These are phyloP conservation scores for Monopis laevigella DNA, from an alignment of 2,888 invertebrate species.

Conservation along the genomic window DNA sequence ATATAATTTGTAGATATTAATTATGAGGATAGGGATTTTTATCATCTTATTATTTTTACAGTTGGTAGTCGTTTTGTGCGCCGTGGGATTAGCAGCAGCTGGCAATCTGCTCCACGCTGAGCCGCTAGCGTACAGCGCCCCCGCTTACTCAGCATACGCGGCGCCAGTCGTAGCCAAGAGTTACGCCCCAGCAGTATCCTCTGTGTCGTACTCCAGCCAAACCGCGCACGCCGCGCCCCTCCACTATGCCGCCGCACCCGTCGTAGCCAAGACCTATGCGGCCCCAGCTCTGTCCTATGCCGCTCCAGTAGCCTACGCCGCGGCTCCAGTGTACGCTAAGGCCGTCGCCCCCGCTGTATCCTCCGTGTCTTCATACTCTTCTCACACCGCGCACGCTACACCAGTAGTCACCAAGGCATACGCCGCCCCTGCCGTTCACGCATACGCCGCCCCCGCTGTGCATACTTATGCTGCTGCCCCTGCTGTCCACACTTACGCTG, in stretches of 20 bases:
- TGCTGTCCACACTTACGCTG: too few relatives aligned
- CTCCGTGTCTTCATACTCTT: conserved; percentile 15
- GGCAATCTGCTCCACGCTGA: conserved; percentile 58
- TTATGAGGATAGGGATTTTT: too few relatives aligned
- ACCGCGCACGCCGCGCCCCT: conserved; percentile 17
- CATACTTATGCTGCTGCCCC: too few relatives aligned
- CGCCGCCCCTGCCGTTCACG: conserved; percentile 36
- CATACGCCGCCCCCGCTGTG: too few relatives aligned
- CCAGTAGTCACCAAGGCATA: conserved; percentile 32
- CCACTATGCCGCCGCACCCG: conserved; percentile 13
- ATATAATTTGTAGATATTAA: too few relatives aligned
- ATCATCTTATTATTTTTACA: too few relatives aligned
- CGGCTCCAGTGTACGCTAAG: conserved; percentile 23
- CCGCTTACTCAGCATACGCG: conserved; percentile 19
- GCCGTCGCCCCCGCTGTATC: conserved; percentile 16
- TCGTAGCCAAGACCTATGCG: conserved; percentile 24
- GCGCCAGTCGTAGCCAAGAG: conserved; percentile 17
- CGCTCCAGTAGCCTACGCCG: conserved; percentile 33
- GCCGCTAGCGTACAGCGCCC: conserved; percentile 55
- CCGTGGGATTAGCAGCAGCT: conserved; percentile 67
- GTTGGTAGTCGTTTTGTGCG: conserved; percentile 68
- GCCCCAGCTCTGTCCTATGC: conserved; percentile 37
- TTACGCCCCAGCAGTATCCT: conserved; percentile 25
- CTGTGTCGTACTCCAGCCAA: conserved; percentile 24
- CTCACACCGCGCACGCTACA: conserved; percentile 27